phyloP scores from a whole-genome alignment of 2,797 vertebrate species.

The Lacerta bilineata region DNA sequence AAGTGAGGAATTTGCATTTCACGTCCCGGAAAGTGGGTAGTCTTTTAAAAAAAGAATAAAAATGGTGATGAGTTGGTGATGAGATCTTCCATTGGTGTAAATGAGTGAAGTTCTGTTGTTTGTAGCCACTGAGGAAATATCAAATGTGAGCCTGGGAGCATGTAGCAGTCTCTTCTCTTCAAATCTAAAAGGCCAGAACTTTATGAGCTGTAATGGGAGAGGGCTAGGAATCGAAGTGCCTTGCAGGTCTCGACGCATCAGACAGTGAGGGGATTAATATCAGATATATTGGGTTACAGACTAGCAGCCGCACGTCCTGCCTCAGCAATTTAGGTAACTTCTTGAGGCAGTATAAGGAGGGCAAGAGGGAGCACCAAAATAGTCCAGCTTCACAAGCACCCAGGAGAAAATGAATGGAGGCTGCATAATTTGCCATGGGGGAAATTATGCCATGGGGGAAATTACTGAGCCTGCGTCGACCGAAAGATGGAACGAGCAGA shows the following conservation, averaged over 20 bases:
- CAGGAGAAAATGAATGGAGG: slow-evolving; percentile 62
- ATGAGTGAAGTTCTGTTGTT: slow-evolving; percentile 8
- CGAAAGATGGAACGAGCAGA: slow-evolving; percentile 21
- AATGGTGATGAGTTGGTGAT: not conserved
- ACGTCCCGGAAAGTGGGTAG: not conserved
- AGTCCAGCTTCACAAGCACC: slow-evolving; percentile 42
- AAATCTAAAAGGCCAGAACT: slow-evolving; percentile 39
- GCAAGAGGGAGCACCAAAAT: slow-evolving; percentile 62
- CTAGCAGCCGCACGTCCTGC: slow-evolving; percentile 60
- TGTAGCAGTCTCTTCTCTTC: slow-evolving; percentile 20
- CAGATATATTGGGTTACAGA: slow-evolving; percentile 75
- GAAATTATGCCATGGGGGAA: not conserved
- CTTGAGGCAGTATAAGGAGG: slow-evolving; percentile 49
- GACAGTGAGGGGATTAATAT: slow-evolving; percentile 68
- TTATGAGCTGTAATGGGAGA: slow-evolving; percentile 62
- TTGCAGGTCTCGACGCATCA: slow-evolving; percentile 58
- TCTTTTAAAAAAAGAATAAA: slow-evolving; percentile 28
- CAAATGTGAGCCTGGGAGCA: slow-evolving; percentile 13
- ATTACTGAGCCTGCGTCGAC: slow-evolving; percentile 17
- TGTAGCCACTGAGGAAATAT: slow-evolving; percentile 35
- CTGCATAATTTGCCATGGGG: not conserved
- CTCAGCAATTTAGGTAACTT: slow-evolving; percentile 68
- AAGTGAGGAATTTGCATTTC: not conserved
- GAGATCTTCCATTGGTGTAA: not conserved
- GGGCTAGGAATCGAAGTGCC: slow-evolving; percentile 28